Conservation (phyloP, 2,888 invertebrate genomes). For the Tinea trinotella region DNA sequence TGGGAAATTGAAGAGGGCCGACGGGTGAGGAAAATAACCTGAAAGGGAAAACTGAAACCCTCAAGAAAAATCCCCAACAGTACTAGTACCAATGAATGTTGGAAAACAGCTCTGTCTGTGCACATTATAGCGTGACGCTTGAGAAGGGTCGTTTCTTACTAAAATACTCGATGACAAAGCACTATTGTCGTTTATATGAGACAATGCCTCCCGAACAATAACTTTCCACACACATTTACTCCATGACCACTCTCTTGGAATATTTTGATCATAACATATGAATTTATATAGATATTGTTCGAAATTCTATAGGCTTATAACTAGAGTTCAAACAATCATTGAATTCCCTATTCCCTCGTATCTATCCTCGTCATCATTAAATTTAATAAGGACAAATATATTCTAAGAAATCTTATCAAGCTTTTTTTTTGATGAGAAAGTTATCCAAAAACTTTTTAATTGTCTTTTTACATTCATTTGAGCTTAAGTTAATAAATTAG, state of each 20-base stretch:
- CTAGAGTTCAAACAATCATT: background rate
- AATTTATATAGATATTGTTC: background rate
- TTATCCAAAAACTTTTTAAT: slow-evolving; percentile 10
- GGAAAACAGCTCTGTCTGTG: slow-evolving; percentile 27
- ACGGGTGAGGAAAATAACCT: slow-evolving; percentile 32
- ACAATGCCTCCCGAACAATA: slow-evolving; percentile 30
- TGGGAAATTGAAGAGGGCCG: slow-evolving; percentile 45
- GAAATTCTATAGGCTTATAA: background rate
- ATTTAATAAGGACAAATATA: no score
- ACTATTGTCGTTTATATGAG: slow-evolving; percentile 38
- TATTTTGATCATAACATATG: background rate
- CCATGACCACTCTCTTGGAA: slow-evolving; percentile 2
- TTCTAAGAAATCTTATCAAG: no score
- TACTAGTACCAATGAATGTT: slow-evolving; percentile 37
- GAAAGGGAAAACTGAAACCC: slow-evolving; percentile 15
- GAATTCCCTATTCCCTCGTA: background rate
- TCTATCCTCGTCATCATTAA: no score
- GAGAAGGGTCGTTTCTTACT: slow-evolving; percentile 35
- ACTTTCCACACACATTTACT: slow-evolving; percentile 20
- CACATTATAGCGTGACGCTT: slow-evolving; percentile 32
- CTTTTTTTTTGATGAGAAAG: no score
- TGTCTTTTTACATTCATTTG: background rate
- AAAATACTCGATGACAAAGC: slow-evolving; percentile 34
- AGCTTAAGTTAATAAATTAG: background rate
- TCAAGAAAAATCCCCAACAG: slow-evolving; percentile 34